Evolutionary conservation across 2,888 invertebrate genomes (phyloP), one percentile per base, ranked within the genome.

Genomic region (Marronus borbonicus): DNA sequence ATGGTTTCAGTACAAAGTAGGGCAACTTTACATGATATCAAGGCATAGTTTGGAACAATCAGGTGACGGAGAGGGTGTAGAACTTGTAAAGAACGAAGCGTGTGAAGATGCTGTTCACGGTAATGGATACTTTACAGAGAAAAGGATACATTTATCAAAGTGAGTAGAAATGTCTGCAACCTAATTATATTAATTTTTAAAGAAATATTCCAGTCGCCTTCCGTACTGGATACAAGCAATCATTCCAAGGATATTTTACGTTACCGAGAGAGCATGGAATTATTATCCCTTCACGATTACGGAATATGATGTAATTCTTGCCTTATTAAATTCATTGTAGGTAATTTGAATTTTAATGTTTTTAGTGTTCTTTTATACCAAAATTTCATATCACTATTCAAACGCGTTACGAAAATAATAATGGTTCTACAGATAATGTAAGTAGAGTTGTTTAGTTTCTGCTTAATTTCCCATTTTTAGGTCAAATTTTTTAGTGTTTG

Each of bases 231-330:
- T 97, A 76, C 96, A 96, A 88, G 93, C 96, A 3, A 89, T 97
- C 83, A 93, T 96, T 85, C 97, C 97, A 81, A 94, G 94, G 88
- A 94, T 97, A 87, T 97, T 97, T 89, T 98, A 97, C 89, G 93
- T 97, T 20, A 97, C 95, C 78, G 97, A 97, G 89, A 97, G 97
- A 87, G 96, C 97, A 14, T 97, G 97, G 97, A 97, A 98, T 88
- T 97, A 95, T 89, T 98, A 96, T 89, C 97, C 97, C 12, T 96
- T 93, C 84, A 97, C 97, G 24, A 93, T 95, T 75, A 97, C 89
- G 91, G 95, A 95, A 87, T 95, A 95, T 85, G 94, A 94, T 82
- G 94, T 95, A 89, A 92, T 93, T 92, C 86, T 80, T 80, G 62
- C 74, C 79, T 58, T 66, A 78, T 74, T 75, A 78, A 44, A 69